Evolutionary conservation across 2,797 vertebrate species (phyloP).

Genomic region (Hippopotamyrus pictus): DNA sequence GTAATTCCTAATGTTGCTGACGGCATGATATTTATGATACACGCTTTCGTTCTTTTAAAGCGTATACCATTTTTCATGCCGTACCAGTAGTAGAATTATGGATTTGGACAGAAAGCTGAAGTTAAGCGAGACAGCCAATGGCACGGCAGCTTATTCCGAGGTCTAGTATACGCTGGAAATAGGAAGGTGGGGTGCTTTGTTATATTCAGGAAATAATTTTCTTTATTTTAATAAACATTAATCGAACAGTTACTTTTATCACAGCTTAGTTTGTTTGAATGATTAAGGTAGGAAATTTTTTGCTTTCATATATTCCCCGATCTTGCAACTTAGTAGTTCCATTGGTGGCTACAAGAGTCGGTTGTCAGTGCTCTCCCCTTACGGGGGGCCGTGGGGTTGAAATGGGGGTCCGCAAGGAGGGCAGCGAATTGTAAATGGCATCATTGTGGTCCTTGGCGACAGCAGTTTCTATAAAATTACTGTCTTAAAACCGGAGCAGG

Average conservation of each 20-base stretch:
- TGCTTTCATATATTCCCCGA: background rate
- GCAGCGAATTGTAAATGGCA: conserved; percentile 30
- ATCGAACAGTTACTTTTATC: background rate
- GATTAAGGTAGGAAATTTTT: conserved; percentile 35
- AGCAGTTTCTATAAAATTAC: background rate
- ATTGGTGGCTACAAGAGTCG: conserved; percentile 49
- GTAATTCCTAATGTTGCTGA: background rate
- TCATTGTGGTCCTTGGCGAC: background rate
- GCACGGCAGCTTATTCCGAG: conserved; percentile 41
- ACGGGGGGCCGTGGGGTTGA: conserved; percentile 48
- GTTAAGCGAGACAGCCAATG: conserved; percentile 49
- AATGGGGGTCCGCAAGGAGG: conserved; percentile 58
- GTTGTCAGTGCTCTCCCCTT: conserved; percentile 66
- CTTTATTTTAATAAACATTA: conserved; percentile 16
- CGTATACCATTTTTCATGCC: background rate
- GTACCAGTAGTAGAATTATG: background rate
- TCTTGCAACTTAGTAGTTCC: background rate
- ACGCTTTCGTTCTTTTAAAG: background rate
- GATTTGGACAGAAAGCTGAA: conserved; percentile 11
- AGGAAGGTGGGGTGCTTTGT: conserved; percentile 42
- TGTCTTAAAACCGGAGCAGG: background rate
- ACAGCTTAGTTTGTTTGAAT: background rate
- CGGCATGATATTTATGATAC: background rate
- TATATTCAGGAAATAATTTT: conserved; percentile 37
- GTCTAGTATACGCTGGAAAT: conserved; percentile 38